Evolutionary conservation across 2,113 vertebrate genomes (phyloP).

Genomic region (Chionomys nivalis): DNA sequence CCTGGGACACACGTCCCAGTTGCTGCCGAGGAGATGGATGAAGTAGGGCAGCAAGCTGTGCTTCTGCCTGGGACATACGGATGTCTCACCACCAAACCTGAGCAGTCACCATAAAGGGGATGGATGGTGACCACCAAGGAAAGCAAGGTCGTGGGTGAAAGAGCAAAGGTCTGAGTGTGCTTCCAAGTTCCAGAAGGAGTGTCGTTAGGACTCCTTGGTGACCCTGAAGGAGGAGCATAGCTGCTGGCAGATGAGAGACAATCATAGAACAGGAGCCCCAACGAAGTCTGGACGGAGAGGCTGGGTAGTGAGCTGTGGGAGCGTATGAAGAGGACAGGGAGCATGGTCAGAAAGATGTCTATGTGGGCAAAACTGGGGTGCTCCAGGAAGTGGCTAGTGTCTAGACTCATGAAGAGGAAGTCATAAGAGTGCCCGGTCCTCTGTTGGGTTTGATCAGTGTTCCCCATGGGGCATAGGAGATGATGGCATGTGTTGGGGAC

Average conservation of each 20-base stretch:
- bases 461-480: neutral
- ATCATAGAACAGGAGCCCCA: no score
- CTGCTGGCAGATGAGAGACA: neutral
- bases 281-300: accelerated
- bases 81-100: neutral
- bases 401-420: neutral
- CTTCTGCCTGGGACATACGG: no score
- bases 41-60: neutral
- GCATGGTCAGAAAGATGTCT: neutral
- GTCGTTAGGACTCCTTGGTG: neutral
- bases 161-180: neutral
- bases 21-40: neutral
- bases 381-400: neutral
- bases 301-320: neutral
- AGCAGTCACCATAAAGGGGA: neutral
- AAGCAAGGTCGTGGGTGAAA: neutral
- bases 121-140: neutral
- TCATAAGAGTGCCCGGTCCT: no score
- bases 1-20: neutral
- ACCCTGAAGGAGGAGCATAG: neutral
- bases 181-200: neutral
- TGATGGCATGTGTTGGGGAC: neutral
- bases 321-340: neutral
- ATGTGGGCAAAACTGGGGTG: neutral
- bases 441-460: neutral